These are phyloP conservation scores for Noturus placidus DNA, from an alignment of 2,113 vertebrate genomes.

Conservation along the genomic window DNA sequence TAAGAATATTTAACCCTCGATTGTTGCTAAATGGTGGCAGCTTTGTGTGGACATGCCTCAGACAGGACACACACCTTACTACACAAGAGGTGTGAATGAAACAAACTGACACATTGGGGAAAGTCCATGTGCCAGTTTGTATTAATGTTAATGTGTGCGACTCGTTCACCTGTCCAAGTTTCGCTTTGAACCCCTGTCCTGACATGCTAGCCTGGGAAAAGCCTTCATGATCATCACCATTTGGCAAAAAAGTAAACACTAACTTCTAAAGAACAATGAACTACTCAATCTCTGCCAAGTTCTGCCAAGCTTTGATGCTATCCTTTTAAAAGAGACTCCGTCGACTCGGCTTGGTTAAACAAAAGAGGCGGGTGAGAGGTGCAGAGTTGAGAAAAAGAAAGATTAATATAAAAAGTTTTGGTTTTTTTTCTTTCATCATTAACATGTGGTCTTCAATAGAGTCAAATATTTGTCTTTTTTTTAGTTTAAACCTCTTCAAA, in stretches of 20 bases:
- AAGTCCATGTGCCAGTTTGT: constrained; percentile 5
- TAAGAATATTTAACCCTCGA: background rate
- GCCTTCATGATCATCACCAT: constrained; percentile 5
- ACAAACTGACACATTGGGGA: background rate
- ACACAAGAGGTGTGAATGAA: constrained; percentile 17
- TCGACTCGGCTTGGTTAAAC: background rate
- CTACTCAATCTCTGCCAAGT: constrained; percentile 14
- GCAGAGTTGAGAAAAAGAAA: background rate
- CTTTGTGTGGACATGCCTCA: constrained; percentile 7
- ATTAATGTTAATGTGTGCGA: background rate
- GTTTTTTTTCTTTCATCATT: no score
- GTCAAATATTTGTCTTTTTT: no score
- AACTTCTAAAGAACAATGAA: constrained; percentile 35
- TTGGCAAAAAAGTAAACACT: constrained; percentile 47
- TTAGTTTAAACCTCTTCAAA: background rate
- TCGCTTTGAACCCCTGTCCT: constrained; percentile 36
- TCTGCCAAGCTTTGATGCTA: background rate
- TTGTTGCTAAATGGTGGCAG: constrained; percentile 1
- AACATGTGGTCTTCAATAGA: no score
- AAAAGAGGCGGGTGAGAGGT: background rate
- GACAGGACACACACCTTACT: background rate
- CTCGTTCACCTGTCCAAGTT: background rate
- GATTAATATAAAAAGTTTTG: background rate
- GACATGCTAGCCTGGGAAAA: constrained; percentile 35
- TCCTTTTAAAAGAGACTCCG: background rate